Conservation (phyloP, 2,113 vertebrate species). For the Orcinus orca region DNA sequence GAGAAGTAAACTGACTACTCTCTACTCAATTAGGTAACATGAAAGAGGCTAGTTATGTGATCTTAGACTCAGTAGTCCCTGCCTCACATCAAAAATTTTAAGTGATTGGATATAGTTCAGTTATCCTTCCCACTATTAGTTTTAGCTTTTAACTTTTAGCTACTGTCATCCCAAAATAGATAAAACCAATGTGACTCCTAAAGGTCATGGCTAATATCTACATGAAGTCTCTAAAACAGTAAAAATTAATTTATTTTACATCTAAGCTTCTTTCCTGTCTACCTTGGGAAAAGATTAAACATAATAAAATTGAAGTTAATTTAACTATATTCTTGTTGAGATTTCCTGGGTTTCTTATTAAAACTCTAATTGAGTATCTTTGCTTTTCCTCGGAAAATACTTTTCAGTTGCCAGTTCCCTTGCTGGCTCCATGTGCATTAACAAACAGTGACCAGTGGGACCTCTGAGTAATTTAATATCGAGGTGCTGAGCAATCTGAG, state of each 20-base stretch:
- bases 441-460: background rate
- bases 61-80: background rate
- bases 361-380: slow-evolving; percentile 54
- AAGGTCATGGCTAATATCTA: slow-evolving; percentile 25
- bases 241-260: slow-evolving; percentile 61
- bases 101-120: background rate
- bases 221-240: background rate
- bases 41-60: background rate
- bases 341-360: slow-evolving; percentile 49
- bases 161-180: background rate
- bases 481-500: background rate
- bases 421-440: background rate
- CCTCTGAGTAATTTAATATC: background rate
- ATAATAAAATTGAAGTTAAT: slow-evolving; percentile 5
- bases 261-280: slow-evolving; percentile 7
- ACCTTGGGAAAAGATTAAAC: slow-evolving; percentile 39
- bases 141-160: slow-evolving; percentile 27
- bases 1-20: background rate
- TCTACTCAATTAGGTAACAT: background rate
- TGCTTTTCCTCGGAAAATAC: slow-evolving; percentile 31
- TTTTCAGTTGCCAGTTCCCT: slow-evolving; percentile 13
- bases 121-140: background rate
- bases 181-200: background rate
- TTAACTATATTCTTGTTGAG: slow-evolving; percentile 18
- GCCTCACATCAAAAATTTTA: background rate